Base-by-base conservation (phyloP, 2,888 invertebrate species). In the Trisateles emortualis region DNA sequence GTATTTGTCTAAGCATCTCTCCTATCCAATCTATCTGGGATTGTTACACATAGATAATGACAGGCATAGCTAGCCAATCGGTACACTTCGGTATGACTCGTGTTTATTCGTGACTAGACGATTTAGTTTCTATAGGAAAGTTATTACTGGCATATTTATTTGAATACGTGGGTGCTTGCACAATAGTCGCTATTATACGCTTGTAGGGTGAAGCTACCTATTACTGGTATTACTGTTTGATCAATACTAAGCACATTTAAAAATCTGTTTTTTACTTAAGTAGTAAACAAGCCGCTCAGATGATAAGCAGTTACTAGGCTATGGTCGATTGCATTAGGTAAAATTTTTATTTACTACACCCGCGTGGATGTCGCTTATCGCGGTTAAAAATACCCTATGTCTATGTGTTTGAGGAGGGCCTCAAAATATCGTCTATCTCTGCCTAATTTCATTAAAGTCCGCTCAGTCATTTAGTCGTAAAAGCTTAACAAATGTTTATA, bases 101-200 rank as follows among this genome's bases (percentile, higher is more conserved):
- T 73, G 78, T 78, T 72, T 71, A 76, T 72, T 88, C 91, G 91
- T 91, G 91, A 92, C 91, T 87, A 64, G 86, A 79, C 88, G 90
- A 90, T 91, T 91, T 88, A 78, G 86, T 84, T 83, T 84, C 85
- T 83, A 88, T 90, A 87, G 80, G 87, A 89, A 90, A 90, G 90
- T 89, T 91, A 90, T 90, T 88, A 84, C 84, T 62, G 80, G 79
- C 83, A 84, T 83, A 86, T 89, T 86, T 89, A 87, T 90, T 88
- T 85, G 84, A 85, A 83, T 88, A 90, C 88, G 89, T 90, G 87
- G 90, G 87, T 77, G 87, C 84, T 89, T 90, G 88, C 86, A 81
- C 84, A 89, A 89, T 74, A 65, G 78, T 78, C 78, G 83, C 83
- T 73, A 84, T 83, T 84, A 79, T 79, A 75, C 59, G 52, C 43